Conservation (phyloP, 2,888 invertebrate genomes). For the Tupiocoris notatus region DNA sequence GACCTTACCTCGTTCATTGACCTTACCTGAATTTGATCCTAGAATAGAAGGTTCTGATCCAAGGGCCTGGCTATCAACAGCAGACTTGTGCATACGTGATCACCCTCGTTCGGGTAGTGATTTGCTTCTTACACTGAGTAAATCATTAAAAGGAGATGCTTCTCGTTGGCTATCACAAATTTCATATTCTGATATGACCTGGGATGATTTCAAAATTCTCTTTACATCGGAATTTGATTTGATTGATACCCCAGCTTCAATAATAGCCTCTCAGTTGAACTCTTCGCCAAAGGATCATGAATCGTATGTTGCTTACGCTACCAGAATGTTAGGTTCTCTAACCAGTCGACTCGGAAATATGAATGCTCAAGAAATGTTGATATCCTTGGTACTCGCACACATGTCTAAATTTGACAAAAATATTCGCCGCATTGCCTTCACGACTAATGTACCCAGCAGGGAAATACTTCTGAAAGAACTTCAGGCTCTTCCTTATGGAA, state of each 20-base stretch:
- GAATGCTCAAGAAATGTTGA: background rate
- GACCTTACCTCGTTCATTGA: background rate
- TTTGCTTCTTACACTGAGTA: background rate
- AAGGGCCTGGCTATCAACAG: constrained; percentile 6
- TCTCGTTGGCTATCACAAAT: constrained; percentile 10
- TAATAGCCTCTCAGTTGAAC: background rate
- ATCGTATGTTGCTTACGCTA: background rate
- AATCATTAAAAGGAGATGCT: background rate
- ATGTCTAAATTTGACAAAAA: background rate
- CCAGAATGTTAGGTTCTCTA: background rate
- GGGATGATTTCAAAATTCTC: background rate
- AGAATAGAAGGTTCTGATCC: background rate
- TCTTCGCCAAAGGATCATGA: background rate
- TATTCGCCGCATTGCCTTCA: background rate
- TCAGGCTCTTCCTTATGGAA: background rate
- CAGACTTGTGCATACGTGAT: background rate
- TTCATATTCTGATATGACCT: background rate
- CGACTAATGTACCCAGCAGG: background rate
- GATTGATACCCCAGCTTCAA: background rate
- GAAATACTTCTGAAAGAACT: background rate
- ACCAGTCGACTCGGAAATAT: background rate
- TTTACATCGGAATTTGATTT: background rate
- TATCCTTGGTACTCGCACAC: background rate
- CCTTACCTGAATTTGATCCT: background rate
- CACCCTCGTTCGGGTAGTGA: background rate